Percentiles rank a stretch among this genome's conserved stretches.
Evolutionary conservation across 2,888 invertebrate genomes (phyloP).

Genomic region (Stomorhina lunata): DNA sequence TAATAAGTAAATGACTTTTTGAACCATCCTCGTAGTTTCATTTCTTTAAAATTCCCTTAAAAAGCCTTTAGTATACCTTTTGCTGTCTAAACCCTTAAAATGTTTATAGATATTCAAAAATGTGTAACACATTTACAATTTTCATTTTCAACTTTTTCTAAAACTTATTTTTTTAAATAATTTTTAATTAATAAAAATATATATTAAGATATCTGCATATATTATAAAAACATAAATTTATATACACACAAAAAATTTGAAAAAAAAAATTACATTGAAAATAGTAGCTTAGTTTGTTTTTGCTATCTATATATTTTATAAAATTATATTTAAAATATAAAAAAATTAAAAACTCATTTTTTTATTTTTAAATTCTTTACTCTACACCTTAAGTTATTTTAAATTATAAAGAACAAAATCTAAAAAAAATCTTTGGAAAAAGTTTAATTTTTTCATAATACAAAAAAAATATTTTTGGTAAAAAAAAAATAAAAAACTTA

Average conservation of each 20-base stretch:
- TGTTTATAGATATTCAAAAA: not conserved
- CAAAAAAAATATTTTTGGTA: conserved; percentile 44
- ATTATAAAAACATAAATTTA: not conserved
- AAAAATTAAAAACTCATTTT: conserved; percentile 35
- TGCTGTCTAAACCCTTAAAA: not conserved
- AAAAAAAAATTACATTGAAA: not conserved
- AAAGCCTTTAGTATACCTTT: not conserved
- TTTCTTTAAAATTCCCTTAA: not conserved
- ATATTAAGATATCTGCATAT: not conserved
- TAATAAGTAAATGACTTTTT: not conserved
- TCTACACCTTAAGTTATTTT: conserved; percentile 43
- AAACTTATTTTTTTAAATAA: not conserved
- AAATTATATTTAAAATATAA: conserved; percentile 32
- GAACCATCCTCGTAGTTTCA: not conserved
- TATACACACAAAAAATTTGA: not conserved
- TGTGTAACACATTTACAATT: not conserved
- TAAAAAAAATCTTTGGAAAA: conserved; percentile 10
- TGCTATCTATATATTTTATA: conserved; percentile 58
- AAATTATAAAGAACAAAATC: conserved; percentile 40
- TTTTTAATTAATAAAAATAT: conserved; percentile 8
- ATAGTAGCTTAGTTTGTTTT: conserved; percentile 50
- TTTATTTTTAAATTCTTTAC: conserved; percentile 46
- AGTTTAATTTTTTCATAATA: conserved; percentile 18
- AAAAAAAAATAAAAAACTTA: conserved; percentile 21
- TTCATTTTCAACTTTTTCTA: not conserved